Conservation (phyloP, 2,888 invertebrate species). For the Cryptocheilus praepositus region DNA sequence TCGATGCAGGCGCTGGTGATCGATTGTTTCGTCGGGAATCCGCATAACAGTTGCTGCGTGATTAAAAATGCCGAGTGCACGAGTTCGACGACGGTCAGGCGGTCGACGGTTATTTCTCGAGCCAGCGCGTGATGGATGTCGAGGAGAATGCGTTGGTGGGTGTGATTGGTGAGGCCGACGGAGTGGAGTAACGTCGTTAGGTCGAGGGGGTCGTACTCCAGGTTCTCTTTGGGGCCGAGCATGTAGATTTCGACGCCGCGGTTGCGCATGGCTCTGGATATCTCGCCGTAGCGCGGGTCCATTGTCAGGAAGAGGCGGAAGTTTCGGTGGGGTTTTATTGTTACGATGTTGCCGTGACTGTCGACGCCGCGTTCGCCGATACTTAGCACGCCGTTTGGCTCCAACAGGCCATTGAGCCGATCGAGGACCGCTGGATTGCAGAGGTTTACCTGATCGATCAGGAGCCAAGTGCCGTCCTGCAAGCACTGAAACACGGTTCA, state of each 20-base stretch:
- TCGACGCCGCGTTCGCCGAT: constrained; percentile 94
- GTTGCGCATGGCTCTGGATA: constrained; percentile 99
- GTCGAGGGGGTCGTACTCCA: constrained; percentile 71
- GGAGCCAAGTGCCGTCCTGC: constrained; percentile 87
- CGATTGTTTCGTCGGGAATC: constrained; percentile 78
- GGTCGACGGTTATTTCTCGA: too few relatives aligned
- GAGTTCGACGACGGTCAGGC: constrained; percentile 80
- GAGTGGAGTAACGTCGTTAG: constrained; percentile 76
- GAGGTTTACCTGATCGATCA: constrained; percentile 95
- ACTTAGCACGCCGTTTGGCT: constrained; percentile 91
- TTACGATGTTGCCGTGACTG: constrained; percentile 81
- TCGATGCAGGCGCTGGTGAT: constrained; percentile 79
- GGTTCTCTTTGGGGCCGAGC: constrained; percentile 67
- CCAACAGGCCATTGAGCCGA: constrained; percentile 95
- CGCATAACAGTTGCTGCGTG: constrained; percentile 80
- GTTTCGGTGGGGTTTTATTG: constrained; percentile 89
- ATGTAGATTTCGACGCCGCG: constrained; percentile 94
- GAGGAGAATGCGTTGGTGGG: constrained; percentile 75
- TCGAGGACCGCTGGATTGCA: constrained; percentile 98
- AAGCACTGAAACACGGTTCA: constrained; percentile 78
- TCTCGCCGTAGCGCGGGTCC: constrained; percentile 96
- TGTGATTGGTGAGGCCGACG: constrained; percentile 74
- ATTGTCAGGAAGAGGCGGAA: constrained; percentile 96
- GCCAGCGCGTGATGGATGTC: constrained; percentile 75
- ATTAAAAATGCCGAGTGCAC: constrained; percentile 81